These are phyloP conservation scores for Umimayanthus kanabou DNA, from an alignment of 92 coral and sea anemone species.

Conservation along the genomic window DNA sequence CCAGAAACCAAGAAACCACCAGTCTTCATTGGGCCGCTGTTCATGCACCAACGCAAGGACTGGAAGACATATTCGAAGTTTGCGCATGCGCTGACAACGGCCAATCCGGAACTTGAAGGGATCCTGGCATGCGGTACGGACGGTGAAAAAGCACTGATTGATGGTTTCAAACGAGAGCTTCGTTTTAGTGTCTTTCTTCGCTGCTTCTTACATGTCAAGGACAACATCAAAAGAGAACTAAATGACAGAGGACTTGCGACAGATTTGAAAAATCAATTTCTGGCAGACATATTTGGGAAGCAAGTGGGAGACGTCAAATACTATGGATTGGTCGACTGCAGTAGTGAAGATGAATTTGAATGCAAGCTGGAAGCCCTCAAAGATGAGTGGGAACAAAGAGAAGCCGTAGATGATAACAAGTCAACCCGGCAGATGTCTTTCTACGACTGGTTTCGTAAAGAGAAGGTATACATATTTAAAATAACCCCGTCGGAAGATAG, in stretches of 20 bases:
- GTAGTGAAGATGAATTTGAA: slow-evolving; percentile 51
- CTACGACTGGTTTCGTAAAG: too few relatives aligned
- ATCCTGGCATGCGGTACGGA: slow-evolving; percentile 49
- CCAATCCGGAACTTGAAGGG: slow-evolving; percentile 42
- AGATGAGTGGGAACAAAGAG: slow-evolving; percentile 40
- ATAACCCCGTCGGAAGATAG: too few relatives aligned
- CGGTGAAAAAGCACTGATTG: slow-evolving; percentile 47
- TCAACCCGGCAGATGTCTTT: too few relatives aligned
- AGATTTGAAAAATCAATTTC: slow-evolving; percentile 23
- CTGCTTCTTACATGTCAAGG: slow-evolving; percentile 56
- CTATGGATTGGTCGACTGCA: slow-evolving; percentile 57
- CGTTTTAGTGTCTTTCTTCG: slow-evolving; percentile 8
- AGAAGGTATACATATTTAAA: too few relatives aligned
- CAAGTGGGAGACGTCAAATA: slow-evolving; percentile 52
- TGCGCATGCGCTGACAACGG: slow-evolving; percentile 37
- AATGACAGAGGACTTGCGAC: slow-evolving; percentile 40
- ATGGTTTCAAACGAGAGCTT: slow-evolving; percentile 34
- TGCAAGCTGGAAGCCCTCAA: slow-evolving; percentile 35
- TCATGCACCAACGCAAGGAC: slow-evolving; percentile 65
- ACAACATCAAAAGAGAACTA: slow-evolving; percentile 49
- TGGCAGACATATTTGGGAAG: slow-evolving; percentile 55
- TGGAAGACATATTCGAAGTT: slow-evolving; percentile 57
- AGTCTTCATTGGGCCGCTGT: slow-evolving; percentile 51
- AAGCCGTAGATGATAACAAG: too few relatives aligned
- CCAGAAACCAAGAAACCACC: slow-evolving; percentile 46